Evolutionary conservation across 1,140 invertebrate genomes (phyloP).

Genomic region (Hylaeus volcanicus): DNA sequence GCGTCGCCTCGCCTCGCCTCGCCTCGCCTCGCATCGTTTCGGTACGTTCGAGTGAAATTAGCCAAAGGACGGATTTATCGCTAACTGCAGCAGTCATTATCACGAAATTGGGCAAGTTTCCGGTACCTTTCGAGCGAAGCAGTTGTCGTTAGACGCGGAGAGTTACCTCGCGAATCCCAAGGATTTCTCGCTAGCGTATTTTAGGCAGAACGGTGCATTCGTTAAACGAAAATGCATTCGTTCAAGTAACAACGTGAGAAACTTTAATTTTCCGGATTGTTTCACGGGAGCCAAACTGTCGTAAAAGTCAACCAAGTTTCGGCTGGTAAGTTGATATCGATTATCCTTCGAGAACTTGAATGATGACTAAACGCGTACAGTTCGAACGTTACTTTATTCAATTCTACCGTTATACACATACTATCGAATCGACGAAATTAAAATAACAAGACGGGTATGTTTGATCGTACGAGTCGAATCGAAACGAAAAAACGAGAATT

Average conservation of each 20-base stretch:
- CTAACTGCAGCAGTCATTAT: conserved; percentile 24
- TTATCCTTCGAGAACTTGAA: too few species aligned
- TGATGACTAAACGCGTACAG: too few species aligned
- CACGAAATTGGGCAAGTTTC: conserved; percentile 28
- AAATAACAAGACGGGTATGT: neutral
- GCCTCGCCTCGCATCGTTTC: too few species aligned
- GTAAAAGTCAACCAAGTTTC: too few species aligned
- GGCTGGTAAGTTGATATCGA: too few species aligned
- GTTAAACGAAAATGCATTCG: conserved; percentile 19
- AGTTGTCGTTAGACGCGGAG: neutral
- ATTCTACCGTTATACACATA: too few species aligned
- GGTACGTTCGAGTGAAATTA: conserved; percentile 14
- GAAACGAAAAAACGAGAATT: neutral
- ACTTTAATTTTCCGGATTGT: conserved; percentile 21
- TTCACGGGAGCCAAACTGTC: too few species aligned
- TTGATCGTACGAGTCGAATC: too few species aligned
- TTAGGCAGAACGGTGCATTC: neutral
- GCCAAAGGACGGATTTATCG: conserved; percentile 11
- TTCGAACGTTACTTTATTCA: too few species aligned
- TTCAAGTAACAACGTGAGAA: conserved; percentile 38
- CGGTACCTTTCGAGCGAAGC: neutral
- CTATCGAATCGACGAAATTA: neutral
- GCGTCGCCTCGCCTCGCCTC: too few species aligned
- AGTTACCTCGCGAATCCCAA: conserved; percentile 16
- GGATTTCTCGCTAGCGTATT: neutral